A percentile compares a stretch with the other conserved stretches of the same genome.
Conservation (phyloP, 2,797 vertebrate species). For the Anolis apletophallus region DNA sequence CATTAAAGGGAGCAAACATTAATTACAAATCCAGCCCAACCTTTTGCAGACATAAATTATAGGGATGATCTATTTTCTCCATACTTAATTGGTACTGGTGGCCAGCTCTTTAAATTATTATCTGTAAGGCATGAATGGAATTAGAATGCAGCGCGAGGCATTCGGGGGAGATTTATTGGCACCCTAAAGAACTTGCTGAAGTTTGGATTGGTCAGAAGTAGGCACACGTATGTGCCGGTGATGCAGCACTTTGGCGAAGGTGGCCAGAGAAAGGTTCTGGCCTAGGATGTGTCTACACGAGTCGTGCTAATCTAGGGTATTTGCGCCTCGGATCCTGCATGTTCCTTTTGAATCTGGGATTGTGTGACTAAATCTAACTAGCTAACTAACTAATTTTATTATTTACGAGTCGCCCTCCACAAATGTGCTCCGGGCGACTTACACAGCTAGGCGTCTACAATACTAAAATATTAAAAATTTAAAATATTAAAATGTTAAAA, state of each 20-base stretch:
- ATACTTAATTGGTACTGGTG: conserved; percentile 89
- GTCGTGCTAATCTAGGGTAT: too few species aligned
- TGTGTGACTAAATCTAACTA: too few species aligned
- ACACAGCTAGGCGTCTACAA: too few species aligned
- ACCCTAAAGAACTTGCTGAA: conserved; percentile 55
- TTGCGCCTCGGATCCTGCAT: too few species aligned
- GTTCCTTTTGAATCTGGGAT: too few species aligned
- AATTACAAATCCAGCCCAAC: conserved; percentile 84
- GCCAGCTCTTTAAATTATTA: conserved; percentile 92
- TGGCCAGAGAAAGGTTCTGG: background rate
- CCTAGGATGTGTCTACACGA: too few species aligned
- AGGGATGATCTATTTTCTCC: conserved; percentile 89
- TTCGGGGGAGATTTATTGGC: conserved; percentile 67
- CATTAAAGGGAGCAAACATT: conserved; percentile 87
- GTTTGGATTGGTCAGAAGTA: conserved; percentile 20
- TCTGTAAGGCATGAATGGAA: conserved; percentile 90
- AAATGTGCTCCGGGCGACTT: too few species aligned
- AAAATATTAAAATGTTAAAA: too few species aligned
- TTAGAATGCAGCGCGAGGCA: conserved; percentile 85
- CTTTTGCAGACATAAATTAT: conserved; percentile 90
- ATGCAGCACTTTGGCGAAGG: background rate
- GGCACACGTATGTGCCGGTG: background rate
- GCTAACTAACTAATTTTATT: too few species aligned
- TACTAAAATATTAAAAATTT: too few species aligned
- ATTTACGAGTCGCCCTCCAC: too few species aligned